A percentile compares a stretch with the other conserved stretches of the same genome.
These are phyloP conservation scores for Acropora tenuis DNA, from an alignment of 64 coral and sea anemone genomes.

Conservation along the genomic window DNA sequence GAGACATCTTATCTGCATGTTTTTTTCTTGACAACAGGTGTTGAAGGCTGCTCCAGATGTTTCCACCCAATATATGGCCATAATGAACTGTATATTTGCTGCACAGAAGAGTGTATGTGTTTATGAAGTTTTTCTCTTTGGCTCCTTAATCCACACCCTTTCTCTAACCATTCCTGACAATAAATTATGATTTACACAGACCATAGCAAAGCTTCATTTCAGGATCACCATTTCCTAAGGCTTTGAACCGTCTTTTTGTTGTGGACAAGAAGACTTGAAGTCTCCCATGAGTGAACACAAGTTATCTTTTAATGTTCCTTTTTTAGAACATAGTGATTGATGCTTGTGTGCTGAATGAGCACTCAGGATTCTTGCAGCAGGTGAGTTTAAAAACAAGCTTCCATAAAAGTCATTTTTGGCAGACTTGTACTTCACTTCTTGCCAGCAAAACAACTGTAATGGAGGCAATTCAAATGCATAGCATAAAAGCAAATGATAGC, in stretches of 20 bases:
- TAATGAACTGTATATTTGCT: constrained; percentile 99
- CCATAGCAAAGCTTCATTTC: too few species aligned
- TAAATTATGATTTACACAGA: too few species aligned
- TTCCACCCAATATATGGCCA: constrained; percentile 94
- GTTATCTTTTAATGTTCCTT: neutral
- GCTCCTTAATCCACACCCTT: neutral
- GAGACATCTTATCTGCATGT: too few species aligned
- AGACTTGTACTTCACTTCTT: too few species aligned
- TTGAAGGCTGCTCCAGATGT: constrained; percentile 93
- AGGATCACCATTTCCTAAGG: too few species aligned
- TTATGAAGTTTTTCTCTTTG: neutral
- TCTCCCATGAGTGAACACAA: neutral
- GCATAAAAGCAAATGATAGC: neutral
- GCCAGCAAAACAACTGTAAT: too few species aligned
- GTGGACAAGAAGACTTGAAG: neutral
- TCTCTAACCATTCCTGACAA: neutral
- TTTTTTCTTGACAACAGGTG: constrained; percentile 52
- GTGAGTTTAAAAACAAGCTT: constrained; percentile 9
- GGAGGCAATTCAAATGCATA: too few species aligned
- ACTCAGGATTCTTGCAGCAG: constrained; percentile 97
- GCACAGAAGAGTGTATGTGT: constrained; percentile 96
- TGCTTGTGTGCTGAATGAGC: constrained; percentile 82
- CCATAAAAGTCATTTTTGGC: too few species aligned
- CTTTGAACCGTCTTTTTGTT: neutral
- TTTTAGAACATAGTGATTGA: constrained; percentile 94